Percentiles rank a stretch among this genome's conserved stretches.
Evolutionary conservation across 2,113 vertebrate genomes (phyloP).

Genomic region (Petrocephalus microphthalmus): DNA sequence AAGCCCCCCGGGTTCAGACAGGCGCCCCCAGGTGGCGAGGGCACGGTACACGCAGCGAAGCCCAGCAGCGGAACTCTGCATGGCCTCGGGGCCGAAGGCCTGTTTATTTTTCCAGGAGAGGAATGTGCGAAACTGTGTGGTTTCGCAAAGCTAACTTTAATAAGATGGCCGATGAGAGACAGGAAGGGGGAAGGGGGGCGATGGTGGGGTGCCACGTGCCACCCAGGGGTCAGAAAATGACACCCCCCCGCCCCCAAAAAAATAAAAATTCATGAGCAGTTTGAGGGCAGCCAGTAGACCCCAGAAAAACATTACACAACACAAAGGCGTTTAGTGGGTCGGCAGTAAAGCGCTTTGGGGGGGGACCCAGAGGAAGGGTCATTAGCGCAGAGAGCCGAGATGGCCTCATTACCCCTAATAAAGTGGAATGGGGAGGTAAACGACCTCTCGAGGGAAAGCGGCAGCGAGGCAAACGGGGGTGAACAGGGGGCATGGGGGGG

Average conservation of each 20-base stretch:
- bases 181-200: slow-evolving; percentile 15
- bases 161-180: slow-evolving; percentile 53
- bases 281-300: neutral
- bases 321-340: neutral
- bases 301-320: neutral
- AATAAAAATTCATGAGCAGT: neutral
- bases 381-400: slow-evolving; percentile 4
- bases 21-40: neutral
- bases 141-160: slow-evolving; percentile 57
- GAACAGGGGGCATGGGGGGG: neutral
- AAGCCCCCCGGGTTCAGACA: neutral
- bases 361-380: neutral
- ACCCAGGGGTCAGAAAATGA: slow-evolving; percentile 17
- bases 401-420: slow-evolving; percentile 8
- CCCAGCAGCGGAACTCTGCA: slow-evolving; percentile 12
- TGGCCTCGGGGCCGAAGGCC: slow-evolving; percentile 35
- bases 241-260: neutral
- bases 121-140: slow-evolving; percentile 45
- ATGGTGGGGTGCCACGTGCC: neutral
- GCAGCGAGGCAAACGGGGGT: neutral
- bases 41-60: neutral
- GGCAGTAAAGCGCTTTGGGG: neutral
- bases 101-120: slow-evolving; percentile 49
- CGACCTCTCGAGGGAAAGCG: neutral
- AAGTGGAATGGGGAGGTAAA: neutral